These are phyloP conservation scores for Tenebrosternarchus preto DNA, from an alignment of 2,113 vertebrate genomes.

Conservation along the genomic window DNA sequence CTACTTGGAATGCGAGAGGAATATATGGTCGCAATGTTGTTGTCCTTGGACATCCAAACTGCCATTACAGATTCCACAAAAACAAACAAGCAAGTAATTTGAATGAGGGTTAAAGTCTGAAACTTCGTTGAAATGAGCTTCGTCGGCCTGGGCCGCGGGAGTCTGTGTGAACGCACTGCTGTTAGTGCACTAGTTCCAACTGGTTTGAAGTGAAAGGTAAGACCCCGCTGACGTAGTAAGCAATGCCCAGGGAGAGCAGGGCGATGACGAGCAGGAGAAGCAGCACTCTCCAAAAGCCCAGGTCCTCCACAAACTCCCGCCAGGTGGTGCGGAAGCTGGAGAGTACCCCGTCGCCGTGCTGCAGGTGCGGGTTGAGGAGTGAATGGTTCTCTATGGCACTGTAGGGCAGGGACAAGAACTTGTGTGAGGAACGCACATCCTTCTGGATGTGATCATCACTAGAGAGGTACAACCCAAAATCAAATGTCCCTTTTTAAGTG, in stretches of 20 bases:
- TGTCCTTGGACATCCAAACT: not conserved
- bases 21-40: not conserved
- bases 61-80: conserved; percentile 26
- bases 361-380: conserved; percentile 83
- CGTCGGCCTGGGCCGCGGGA: not conserved
- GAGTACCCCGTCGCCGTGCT: conserved; percentile 82
- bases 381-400: conserved; percentile 90
- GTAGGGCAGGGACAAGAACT: not conserved
- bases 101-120: not conserved
- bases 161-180: not conserved
- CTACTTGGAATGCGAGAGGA: not conserved
- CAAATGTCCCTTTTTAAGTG: too few relatives aligned
- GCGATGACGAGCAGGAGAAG: conserved; percentile 83
- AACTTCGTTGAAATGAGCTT: not conserved
- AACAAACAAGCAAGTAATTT: not conserved
- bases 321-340: conserved; percentile 86
- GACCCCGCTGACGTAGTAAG: conserved; percentile 87
- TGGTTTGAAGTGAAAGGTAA: conserved; percentile 85
- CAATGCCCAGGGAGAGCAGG: conserved; percentile 85
- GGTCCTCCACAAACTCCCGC: conserved; percentile 88
- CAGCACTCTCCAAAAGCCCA: conserved; percentile 87
- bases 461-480: too few relatives aligned
- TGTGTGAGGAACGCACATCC: not conserved
- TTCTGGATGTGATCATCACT: too few relatives aligned
- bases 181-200: conserved; percentile 82